A percentile compares a stretch with the other conserved stretches of the same genome.
Evolutionary conservation across 2,797 vertebrate species (phyloP).

Genomic region (Acestrorhynchus altus): DNA sequence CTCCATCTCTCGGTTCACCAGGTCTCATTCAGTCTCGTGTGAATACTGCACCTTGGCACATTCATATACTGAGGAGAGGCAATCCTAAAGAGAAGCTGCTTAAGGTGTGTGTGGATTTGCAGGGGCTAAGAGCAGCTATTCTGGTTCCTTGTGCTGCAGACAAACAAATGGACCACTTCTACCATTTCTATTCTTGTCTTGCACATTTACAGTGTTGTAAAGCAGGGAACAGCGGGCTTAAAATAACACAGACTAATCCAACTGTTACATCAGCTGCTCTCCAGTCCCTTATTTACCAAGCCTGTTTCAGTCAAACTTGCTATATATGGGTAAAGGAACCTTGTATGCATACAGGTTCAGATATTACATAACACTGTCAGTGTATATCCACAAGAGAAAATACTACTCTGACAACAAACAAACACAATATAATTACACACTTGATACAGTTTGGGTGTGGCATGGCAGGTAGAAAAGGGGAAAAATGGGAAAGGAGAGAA

Average conservation of each 20-base stretch:
- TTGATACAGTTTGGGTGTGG: not conserved
- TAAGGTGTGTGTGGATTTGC: constrained; percentile 46
- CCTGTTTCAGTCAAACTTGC: not conserved
- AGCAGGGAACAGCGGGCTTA: constrained; percentile 41
- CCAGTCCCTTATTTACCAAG: constrained; percentile 22
- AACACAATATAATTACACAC: not conserved
- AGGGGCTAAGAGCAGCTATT: constrained; percentile 40
- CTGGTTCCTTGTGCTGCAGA: not conserved
- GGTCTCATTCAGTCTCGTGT: not conserved
- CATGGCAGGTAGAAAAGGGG: not conserved
- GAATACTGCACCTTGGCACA: not conserved
- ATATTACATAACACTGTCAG: not conserved
- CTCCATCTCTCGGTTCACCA: not conserved
- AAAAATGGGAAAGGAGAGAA: not conserved
- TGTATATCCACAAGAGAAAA: not conserved
- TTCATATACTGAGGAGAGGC: not conserved
- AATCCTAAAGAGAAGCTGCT: constrained; percentile 34
- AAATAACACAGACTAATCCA: constrained; percentile 32
- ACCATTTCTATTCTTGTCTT: constrained; percentile 33
- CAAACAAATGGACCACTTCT: not conserved
- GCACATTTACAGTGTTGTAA: constrained; percentile 21
- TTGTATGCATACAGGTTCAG: not conserved
- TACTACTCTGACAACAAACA: not conserved
- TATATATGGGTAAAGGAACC: constrained; percentile 10
- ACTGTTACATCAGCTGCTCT: constrained; percentile 35